Percentiles rank a stretch among this genome's conserved stretches.
These are phyloP conservation scores for Pammene aurita DNA, from an alignment of 2,888 invertebrate species.

Conservation along the genomic window DNA sequence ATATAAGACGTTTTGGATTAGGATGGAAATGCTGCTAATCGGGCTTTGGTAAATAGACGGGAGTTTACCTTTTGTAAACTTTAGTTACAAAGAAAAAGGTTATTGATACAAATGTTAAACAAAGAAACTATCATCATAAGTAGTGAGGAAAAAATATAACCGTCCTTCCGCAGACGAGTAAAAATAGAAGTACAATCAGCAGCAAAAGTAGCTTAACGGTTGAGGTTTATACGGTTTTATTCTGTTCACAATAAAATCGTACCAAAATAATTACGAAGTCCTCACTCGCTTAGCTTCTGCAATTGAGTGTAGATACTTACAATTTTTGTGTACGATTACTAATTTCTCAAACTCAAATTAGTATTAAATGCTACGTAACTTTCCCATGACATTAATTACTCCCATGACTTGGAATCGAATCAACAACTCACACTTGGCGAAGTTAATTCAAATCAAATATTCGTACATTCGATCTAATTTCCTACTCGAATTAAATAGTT, in stretches of 20 bases:
- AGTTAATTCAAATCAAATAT: slow-evolving; percentile 72
- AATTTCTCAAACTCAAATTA: no score
- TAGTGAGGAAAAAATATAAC: no score
- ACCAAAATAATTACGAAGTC: no score
- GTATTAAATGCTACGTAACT: no score
- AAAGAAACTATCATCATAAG: neutral
- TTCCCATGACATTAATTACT: neutral
- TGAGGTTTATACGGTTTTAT: no score
- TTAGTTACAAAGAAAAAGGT: neutral
- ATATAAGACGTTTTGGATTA: neutral
- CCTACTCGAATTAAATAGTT: slow-evolving; percentile 68
- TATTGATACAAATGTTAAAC: slow-evolving; percentile 1
- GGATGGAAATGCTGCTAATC: neutral
- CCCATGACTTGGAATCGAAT: slow-evolving; percentile 45
- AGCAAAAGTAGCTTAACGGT: no score
- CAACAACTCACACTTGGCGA: slow-evolving; percentile 48
- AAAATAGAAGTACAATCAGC: no score
- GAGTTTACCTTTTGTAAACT: neutral
- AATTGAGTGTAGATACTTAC: no score
- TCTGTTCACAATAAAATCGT: no score
- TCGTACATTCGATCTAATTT: slow-evolving; percentile 68
- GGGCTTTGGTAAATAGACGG: slow-evolving; percentile 4
- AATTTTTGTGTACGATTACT: no score
- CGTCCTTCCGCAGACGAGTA: no score
- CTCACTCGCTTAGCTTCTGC: no score